Conservation (phyloP, 2,797 vertebrate genomes). For the Enteromius viviparus region DNA sequence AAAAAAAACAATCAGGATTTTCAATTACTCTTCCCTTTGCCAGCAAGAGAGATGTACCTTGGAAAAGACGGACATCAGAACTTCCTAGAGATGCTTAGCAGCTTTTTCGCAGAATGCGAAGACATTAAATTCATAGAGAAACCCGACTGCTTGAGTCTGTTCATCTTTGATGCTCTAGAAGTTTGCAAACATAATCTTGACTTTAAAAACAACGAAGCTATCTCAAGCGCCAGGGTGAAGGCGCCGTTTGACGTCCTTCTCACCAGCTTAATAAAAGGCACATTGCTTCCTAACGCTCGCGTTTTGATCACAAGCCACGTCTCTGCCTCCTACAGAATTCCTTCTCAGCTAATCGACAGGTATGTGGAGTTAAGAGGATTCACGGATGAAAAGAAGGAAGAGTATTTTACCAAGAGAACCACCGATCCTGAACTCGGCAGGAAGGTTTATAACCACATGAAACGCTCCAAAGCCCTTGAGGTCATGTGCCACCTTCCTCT, state of each 20-base stretch:
- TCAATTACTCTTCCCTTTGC: constrained; percentile 74
- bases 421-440: background rate
- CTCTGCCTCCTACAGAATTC: constrained; percentile 67
- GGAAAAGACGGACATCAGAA: constrained; percentile 52
- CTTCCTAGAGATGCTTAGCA: constrained; percentile 65
- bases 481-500: constrained; percentile 72
- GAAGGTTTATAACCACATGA: constrained; percentile 64
- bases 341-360: constrained; percentile 63
- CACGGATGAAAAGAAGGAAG: constrained; percentile 69
- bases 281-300: constrained; percentile 65
- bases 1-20: constrained; percentile 69
- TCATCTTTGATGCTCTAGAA: constrained; percentile 77
- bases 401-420: constrained; percentile 71
- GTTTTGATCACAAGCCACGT: constrained; percentile 76
- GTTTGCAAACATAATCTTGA: constrained; percentile 67
- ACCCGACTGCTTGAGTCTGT: constrained; percentile 63
- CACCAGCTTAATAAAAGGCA: constrained; percentile 76
- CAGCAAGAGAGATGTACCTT: constrained; percentile 61
- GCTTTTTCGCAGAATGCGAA: constrained; percentile 61
- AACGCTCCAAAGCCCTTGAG: constrained; percentile 56
- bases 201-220: constrained; percentile 65
- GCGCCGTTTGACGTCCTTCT: constrained; percentile 66
- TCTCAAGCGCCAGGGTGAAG: constrained; percentile 55
- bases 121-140: constrained; percentile 61
- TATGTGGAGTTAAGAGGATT: constrained; percentile 74